A percentile compares a stretch with the other conserved stretches of the same genome.
phyloP scores from a whole-genome alignment of 2,888 invertebrate genomes.

The Noctua comes region DNA sequence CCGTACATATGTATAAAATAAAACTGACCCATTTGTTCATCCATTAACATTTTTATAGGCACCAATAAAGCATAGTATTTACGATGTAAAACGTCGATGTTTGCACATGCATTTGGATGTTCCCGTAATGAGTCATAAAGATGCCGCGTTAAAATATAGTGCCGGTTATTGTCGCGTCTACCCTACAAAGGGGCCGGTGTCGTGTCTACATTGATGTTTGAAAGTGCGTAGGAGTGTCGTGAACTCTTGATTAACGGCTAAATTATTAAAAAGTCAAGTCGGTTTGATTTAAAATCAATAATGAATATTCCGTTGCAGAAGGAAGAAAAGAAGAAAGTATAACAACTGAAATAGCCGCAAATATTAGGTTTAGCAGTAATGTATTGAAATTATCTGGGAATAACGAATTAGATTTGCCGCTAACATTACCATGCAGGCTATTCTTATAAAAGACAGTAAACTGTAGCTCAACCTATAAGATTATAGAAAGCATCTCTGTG shows the following conservation, averaged over 20 bases:
- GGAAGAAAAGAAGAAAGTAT: not conserved
- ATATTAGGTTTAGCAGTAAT: not conserved
- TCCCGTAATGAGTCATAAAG: conserved; percentile 81
- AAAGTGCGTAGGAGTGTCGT: conserved; percentile 41
- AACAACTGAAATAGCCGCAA: not conserved
- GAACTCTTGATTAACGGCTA: conserved; percentile 33
- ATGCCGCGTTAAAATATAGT: conserved; percentile 68
- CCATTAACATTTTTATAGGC: conserved; percentile 76
- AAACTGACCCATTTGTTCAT: conserved; percentile 69
- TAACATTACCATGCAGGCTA: not conserved
- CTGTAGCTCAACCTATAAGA: not conserved
- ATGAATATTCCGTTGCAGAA: not conserved
- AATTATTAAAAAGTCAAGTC: conserved; percentile 6
- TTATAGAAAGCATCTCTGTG: not conserved
- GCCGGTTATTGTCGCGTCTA: conserved; percentile 72
- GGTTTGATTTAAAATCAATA: conserved; percentile 23
- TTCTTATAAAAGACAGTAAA: not conserved
- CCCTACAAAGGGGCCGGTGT: conserved; percentile 61
- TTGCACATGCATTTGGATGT: conserved; percentile 77
- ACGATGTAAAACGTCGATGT: conserved; percentile 74
- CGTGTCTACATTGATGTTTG: conserved; percentile 29
- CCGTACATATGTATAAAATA: conserved; percentile 55
- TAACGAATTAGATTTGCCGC: not conserved
- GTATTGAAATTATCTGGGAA: not conserved
- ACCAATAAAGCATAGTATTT: conserved; percentile 79